A percentile compares a stretch with the other conserved stretches of the same genome.
Evolutionary conservation across 2,113 vertebrate genomes (phyloP).

Genomic region (Ammodytes dubius): DNA sequence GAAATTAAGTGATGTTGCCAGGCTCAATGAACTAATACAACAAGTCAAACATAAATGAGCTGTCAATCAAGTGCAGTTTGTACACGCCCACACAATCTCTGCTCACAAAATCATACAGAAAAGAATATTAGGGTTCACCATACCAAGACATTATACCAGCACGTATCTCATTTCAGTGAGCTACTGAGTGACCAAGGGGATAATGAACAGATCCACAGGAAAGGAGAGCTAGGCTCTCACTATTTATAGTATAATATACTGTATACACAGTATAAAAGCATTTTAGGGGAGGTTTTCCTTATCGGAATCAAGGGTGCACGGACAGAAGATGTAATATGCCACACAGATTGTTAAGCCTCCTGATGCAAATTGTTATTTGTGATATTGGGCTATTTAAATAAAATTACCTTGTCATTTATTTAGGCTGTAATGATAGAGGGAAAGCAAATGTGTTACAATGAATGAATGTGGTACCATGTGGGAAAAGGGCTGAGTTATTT

Average conservation of each 20-base stretch:
- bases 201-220: neutral
- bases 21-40: neutral
- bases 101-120: neutral
- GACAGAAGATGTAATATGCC: too few relatives aligned
- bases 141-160: neutral
- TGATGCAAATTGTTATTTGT: too few relatives aligned
- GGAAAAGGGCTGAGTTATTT: constrained; percentile 51
- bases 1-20: neutral
- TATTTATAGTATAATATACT: neutral
- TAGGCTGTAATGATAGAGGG: constrained; percentile 4
- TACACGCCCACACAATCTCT: neutral
- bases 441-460: constrained; percentile 18
- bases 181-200: neutral
- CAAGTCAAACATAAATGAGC: neutral
- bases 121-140: neutral
- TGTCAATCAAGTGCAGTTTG: neutral
- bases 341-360: too few relatives aligned
- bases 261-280: too few relatives aligned
- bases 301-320: too few relatives aligned
- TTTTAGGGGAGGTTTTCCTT: too few relatives aligned
- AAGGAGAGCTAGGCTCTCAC: too few relatives aligned
- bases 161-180: neutral
- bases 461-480: constrained; percentile 28
- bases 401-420: too few relatives aligned
- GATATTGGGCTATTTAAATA: too few relatives aligned